Conservation (phyloP, 2,888 invertebrate species). For the Drosophila borealis region DNA sequence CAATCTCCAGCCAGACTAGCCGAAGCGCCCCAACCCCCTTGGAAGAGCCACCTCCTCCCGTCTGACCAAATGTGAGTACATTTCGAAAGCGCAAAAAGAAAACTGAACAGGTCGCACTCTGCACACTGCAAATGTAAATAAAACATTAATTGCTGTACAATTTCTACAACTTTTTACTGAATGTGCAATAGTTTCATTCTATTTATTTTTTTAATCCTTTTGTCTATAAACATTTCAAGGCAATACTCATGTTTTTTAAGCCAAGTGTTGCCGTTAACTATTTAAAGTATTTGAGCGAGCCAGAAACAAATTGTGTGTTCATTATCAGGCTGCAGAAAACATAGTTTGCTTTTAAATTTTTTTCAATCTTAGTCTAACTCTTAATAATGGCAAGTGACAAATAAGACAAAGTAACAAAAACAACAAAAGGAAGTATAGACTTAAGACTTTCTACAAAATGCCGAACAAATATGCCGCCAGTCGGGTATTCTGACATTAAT, state of each 20-base stretch:
- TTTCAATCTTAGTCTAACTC: conserved; percentile 68
- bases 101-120: conserved; percentile 17
- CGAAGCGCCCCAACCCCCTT: conserved; percentile 5
- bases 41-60: conserved; percentile 17
- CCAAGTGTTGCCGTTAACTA: conserved; percentile 18
- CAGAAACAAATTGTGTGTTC: conserved; percentile 56
- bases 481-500: conserved; percentile 59
- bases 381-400: conserved; percentile 69
- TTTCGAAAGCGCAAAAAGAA: conserved; percentile 9
- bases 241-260: conserved; percentile 47
- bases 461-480: conserved; percentile 50
- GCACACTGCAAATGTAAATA: conserved; percentile 68
- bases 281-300: conserved; percentile 53
- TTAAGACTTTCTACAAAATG: conserved; percentile 60
- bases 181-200: conserved; percentile 61
- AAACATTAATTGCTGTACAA: conserved; percentile 44
- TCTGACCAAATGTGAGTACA: conserved; percentile 55
- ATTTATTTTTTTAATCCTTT: conserved; percentile 6
- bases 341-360: conserved; percentile 14
- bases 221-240: conserved; percentile 27
- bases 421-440: conserved; percentile 48
- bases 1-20: conserved; percentile 9
- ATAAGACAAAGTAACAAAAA: conserved; percentile 46
- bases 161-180: conserved; percentile 21
- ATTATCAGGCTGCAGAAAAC: conserved; percentile 56